Conservation (phyloP, 2,888 invertebrate species). For the Macrosoma leucophasiata region DNA sequence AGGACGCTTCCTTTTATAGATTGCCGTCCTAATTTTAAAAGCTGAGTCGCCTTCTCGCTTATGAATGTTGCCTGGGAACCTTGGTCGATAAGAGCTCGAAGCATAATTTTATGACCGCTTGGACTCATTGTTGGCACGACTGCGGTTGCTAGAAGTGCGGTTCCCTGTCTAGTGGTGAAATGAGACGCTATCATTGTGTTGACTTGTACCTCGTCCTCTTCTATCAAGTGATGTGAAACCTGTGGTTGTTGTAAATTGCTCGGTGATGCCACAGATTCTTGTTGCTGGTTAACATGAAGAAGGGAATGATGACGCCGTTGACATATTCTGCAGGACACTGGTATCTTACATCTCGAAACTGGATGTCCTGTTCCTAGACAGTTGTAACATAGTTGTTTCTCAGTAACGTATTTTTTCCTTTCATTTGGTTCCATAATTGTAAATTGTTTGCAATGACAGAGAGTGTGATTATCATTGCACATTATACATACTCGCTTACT, state of each 20-base stretch:
- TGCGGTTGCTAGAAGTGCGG: constrained; percentile 5
- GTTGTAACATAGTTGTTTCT: constrained; percentile 9
- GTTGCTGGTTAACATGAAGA: no score
- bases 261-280: constrained; percentile 3
- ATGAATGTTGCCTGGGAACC: constrained; percentile 22
- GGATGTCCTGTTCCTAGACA: constrained; percentile 12
- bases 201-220: constrained; percentile 2
- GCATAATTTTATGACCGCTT: constrained; percentile 4
- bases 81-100: constrained; percentile 20
- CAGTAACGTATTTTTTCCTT: constrained; percentile 5
- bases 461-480: constrained; percentile 8
- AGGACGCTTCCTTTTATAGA: constrained; percentile 5
- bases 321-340: constrained; percentile 12
- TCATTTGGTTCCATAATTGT: constrained; percentile 3
- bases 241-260: constrained; percentile 1
- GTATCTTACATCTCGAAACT: constrained; percentile 6
- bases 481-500: constrained; percentile 5
- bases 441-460: constrained; percentile 15
- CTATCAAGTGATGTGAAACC: constrained; percentile 3
- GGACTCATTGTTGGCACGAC: background rate
- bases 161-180: constrained; percentile 1
- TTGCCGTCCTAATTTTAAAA: constrained; percentile 4
- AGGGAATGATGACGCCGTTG: constrained; percentile 10
- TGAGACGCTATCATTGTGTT: constrained; percentile 19
- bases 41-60: constrained; percentile 18